Base-by-base conservation (phyloP, 2,113 vertebrate species). In the Rhodinocichla rosea region DNA sequence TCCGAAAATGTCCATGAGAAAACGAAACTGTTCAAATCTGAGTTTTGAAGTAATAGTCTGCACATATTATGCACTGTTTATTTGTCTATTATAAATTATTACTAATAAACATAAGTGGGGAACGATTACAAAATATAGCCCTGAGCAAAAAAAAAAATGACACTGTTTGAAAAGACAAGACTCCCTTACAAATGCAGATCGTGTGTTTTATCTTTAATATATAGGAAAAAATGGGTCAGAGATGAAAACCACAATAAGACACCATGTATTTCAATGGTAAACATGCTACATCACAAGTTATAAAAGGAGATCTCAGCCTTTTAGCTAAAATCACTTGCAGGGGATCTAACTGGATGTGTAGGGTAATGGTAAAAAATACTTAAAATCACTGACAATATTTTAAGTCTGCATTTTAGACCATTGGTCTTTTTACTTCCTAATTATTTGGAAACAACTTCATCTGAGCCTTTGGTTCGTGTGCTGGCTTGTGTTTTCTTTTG, bases 41-140 rank as follows among this genome's bases (percentile, higher is more conserved):
- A 12, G 39, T 84, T 88, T 52, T 47, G 75, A 87, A 87, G 53
- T 45, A 91, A 89, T 53, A 69, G n/a, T 47, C 78, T 85, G 74
- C 53, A 35, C 19, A 28, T 80, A 80, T n/a, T 93, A 28, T 79
- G 26, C 83, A 42, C 47, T 74, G 40, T 90, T 80, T 90, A 85
- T 50, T 85, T 95, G 69, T 79, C 90, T 97, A 83, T 94, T 95
- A 87, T 96, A 94, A 97, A 94, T 96, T 95, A 92, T 95, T 94
- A 94, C 73, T 45, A 83, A 86, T 80, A 96, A 96, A 91, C 26
- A 1, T 73, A 95, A 94, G 82, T 63, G 77, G 86, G 69, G 96
- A 96, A 94, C 23, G 70, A 71, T 95, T 95, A 96, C 57, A 97
- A 94, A 92, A 95, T 80, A 90, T 52, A 95, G 71, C 84, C 95